Conservation (phyloP, 2,797 vertebrate species). For the Picus viridis region DNA sequence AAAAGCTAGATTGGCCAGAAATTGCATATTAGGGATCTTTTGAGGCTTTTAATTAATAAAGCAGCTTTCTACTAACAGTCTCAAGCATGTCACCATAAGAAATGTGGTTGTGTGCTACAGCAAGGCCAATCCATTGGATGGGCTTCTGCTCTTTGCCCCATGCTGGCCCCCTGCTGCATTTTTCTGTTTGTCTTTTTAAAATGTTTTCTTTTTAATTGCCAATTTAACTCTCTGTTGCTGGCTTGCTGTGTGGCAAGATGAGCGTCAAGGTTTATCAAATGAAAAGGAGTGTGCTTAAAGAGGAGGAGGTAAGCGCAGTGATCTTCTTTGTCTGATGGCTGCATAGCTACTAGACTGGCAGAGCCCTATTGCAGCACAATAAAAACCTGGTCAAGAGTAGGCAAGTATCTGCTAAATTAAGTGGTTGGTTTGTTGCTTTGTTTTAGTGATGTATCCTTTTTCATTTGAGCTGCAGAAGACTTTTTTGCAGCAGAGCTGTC, state of each 20-base stretch:
- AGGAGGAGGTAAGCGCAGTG: neutral
- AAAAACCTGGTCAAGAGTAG: neutral
- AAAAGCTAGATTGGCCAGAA: conserved; percentile 21
- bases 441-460: neutral
- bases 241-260: neutral
- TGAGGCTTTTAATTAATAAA: conserved; percentile 47
- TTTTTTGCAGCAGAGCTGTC: conserved; percentile 1
- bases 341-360: neutral
- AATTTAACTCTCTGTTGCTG: neutral
- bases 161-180: neutral
- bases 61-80: conserved; percentile 15
- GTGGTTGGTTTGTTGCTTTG: neutral
- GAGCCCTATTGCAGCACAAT: neutral
- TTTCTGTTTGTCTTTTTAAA: neutral
- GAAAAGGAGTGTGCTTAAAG: neutral
- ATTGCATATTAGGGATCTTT: conserved; percentile 40
- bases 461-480: neutral
- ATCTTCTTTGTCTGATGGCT: neutral
- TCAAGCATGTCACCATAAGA: neutral
- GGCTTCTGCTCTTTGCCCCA: neutral
- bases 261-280: neutral
- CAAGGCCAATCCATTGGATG: neutral
- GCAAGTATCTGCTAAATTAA: conserved; percentile 30
- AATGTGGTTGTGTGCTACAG: neutral
- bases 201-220: neutral